Evolutionary conservation across 2,888 invertebrate species (phyloP).

Genomic region (Agrochola litura): DNA sequence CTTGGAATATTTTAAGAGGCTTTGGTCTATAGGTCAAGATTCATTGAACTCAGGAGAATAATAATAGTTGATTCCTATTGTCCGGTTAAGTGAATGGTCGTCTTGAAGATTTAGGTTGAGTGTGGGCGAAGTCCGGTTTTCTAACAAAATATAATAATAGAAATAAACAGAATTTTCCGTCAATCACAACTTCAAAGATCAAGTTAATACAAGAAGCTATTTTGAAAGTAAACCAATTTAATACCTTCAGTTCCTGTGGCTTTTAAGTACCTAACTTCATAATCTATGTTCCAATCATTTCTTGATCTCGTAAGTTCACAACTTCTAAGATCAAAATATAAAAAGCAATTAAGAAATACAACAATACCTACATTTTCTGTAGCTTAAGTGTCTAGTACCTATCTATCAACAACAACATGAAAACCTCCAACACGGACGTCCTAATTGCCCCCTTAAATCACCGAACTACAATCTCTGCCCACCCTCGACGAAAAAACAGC

Average conservation of each 20-base stretch:
- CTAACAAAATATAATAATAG: not conserved
- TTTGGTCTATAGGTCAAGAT: conserved; percentile 1
- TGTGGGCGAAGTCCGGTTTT: not conserved
- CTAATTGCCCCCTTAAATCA: conserved; percentile 51
- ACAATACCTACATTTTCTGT: not conserved
- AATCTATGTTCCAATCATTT: no score
- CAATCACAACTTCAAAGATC: not conserved
- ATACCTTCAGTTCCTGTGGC: no score
- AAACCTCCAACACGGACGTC: conserved; percentile 6
- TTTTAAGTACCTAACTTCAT: no score
- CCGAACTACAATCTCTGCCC: conserved; percentile 33
- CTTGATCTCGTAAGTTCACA: not conserved
- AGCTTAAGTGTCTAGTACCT: not conserved
- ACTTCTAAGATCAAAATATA: not conserved
- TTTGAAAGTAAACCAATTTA: no score
- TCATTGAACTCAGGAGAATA: conserved; percentile 14
- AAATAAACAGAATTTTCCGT: not conserved
- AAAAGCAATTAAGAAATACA: not conserved
- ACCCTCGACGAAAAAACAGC: conserved; percentile 53
- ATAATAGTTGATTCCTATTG: conserved; percentile 2
- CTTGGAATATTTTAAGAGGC: not conserved
- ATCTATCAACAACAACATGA: conserved; percentile 19
- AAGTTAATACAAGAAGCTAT: not conserved
- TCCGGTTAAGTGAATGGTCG: not conserved
- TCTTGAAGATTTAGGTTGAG: not conserved